Evolutionary conservation across 2,113 vertebrate species (phyloP).

Genomic region (Benitochromis conjunctus): DNA sequence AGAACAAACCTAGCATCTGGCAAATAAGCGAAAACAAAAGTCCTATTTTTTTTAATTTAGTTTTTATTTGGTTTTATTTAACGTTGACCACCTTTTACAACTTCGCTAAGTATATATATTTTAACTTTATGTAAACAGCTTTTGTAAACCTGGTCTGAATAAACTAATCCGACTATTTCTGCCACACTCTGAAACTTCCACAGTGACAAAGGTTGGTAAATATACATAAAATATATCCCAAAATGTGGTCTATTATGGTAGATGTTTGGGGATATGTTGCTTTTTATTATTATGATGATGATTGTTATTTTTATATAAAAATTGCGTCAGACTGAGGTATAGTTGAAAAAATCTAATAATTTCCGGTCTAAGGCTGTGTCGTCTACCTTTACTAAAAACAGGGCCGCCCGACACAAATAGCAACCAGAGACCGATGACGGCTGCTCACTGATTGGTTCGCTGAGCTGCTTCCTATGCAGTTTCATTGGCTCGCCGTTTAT

Average conservation of each 20-base stretch:
- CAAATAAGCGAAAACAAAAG: not conserved
- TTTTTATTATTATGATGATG: not conserved
- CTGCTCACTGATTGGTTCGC: slow-evolving; percentile 27
- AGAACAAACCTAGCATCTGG: not conserved
- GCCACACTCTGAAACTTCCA: not conserved
- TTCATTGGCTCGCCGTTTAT: slow-evolving; percentile 43
- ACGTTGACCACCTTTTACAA: not conserved
- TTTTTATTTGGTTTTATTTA: not conserved
- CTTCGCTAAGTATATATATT: not conserved
- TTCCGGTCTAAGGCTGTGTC: not conserved
- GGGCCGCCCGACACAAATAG: not conserved
- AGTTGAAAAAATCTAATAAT: not conserved
- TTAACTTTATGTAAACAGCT: not conserved
- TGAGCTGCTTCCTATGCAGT: not conserved
- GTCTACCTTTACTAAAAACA: not conserved
- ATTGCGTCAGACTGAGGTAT: not conserved
- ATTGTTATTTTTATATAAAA: not conserved
- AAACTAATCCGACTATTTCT: not conserved
- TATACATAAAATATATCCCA: not conserved
- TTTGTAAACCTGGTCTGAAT: not conserved
- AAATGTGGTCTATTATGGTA: not conserved
- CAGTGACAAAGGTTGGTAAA: not conserved
- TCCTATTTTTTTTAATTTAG: not conserved
- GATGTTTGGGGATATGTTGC: not conserved
- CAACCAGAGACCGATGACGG: not conserved